phyloP scores from a whole-genome alignment of 2,113 vertebrate species.

The Xerus inauris region DNA sequence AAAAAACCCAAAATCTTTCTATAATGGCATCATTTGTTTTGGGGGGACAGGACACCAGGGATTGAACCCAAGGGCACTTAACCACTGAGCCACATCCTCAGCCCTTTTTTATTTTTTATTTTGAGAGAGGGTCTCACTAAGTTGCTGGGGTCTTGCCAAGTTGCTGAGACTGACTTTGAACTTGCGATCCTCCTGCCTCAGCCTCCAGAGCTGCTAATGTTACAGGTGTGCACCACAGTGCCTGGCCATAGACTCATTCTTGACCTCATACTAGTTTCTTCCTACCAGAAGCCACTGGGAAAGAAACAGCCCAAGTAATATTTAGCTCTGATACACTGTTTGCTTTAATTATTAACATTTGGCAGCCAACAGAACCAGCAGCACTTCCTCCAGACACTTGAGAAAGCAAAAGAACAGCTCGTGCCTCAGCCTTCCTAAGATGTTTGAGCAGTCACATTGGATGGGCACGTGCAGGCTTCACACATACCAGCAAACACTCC shows the following conservation, averaged over 20 bases:
- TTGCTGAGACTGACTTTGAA: too few relatives aligned
- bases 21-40: background rate
- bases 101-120: too few relatives aligned
- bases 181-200: too few relatives aligned
- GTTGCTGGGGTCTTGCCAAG: too few relatives aligned
- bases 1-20: background rate
- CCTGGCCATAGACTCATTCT: background rate
- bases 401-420: slow-evolving; percentile 39
- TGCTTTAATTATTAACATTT: slow-evolving; percentile 73
- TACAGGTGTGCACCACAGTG: too few relatives aligned
- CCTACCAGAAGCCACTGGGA: slow-evolving; percentile 27
- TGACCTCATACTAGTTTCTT: background rate
- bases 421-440: background rate
- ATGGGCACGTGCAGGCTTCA: background rate
- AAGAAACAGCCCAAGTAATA: slow-evolving; percentile 44
- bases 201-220: too few relatives aligned
- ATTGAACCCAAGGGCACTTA: too few relatives aligned
- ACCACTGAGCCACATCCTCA: too few relatives aligned
- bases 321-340: slow-evolving; percentile 56
- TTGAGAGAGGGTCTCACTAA: too few relatives aligned
- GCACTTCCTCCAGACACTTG: slow-evolving; percentile 6
- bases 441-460: background rate
- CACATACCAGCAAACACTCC: background rate
- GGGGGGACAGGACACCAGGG: too few relatives aligned
- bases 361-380: background rate